Percentiles rank a stretch among this genome's conserved stretches.
Conservation (phyloP, 2,113 vertebrate genomes). For the Axis porcinus region DNA sequence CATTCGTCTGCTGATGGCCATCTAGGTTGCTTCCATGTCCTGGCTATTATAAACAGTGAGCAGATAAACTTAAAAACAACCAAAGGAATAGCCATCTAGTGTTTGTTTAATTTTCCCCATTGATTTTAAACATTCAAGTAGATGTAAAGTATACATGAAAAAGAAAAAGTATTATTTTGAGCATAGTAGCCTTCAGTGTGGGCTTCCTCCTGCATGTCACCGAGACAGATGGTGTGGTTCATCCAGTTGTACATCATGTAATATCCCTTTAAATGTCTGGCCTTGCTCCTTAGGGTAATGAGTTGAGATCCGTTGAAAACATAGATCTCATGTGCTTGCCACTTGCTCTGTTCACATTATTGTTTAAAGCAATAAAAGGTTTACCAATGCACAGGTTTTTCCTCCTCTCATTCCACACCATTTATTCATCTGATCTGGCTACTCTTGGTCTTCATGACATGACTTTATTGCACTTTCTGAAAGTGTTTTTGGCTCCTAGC, state of each 20-base stretch:
- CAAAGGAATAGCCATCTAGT: not conserved
- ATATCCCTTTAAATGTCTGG: not conserved
- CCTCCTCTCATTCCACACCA: no score
- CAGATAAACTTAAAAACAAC: not conserved
- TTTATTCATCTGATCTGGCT: fast-evolving
- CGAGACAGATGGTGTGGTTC: not conserved
- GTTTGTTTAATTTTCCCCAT: not conserved
- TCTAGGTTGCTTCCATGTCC: no score
- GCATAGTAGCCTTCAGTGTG: fast-evolving
- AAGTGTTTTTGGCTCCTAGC: not conserved
- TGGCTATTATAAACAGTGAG: not conserved
- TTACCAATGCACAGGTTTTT: not conserved
- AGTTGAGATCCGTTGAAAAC: not conserved
- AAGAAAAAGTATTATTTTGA: not conserved
- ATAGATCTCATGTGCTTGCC: not conserved
- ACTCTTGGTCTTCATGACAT: not conserved
- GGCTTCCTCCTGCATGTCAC: fast-evolving
- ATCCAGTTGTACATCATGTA: fast-evolving
- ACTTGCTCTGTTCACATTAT: not conserved
- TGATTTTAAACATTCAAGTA: not conserved
- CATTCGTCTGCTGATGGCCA: no score
- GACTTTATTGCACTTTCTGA: not conserved
- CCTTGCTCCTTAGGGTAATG: not conserved
- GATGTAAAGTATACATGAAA: not conserved
- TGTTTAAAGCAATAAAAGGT: not conserved